These are phyloP conservation scores for Netelia virgata DNA, from an alignment of 2,888 invertebrate genomes.

Conservation along the genomic window DNA sequence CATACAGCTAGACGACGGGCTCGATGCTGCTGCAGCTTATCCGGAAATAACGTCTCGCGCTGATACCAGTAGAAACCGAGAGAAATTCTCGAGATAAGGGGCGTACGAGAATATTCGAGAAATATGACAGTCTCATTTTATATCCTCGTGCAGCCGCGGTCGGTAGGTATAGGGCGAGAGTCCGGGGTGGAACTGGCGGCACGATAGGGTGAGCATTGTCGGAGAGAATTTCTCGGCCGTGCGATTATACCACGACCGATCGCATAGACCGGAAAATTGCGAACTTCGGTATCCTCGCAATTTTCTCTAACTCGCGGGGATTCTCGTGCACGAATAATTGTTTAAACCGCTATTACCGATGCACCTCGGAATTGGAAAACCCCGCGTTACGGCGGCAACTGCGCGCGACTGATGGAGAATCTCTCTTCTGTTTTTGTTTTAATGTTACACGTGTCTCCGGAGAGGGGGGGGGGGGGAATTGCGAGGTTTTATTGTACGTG, in stretches of 20 bases:
- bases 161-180: neutral
- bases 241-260: slow-evolving; percentile 53
- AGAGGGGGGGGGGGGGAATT: neutral
- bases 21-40: slow-evolving; percentile 59
- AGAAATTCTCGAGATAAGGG: slow-evolving; percentile 66
- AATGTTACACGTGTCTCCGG: neutral
- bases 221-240: slow-evolving; percentile 41
- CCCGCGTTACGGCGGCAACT: neutral
- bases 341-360: slow-evolving; percentile 32
- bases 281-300: slow-evolving; percentile 28
- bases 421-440: neutral
- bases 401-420: neutral
- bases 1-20: slow-evolving; percentile 40
- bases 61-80: slow-evolving; percentile 63
- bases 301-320: neutral
- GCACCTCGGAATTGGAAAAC: slow-evolving; percentile 3
- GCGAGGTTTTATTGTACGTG: neutral
- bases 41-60: slow-evolving; percentile 63
- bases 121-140: slow-evolving; percentile 64
- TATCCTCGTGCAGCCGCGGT: slow-evolving; percentile 30
- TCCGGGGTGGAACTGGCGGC: neutral
- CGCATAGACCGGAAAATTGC: slow-evolving; percentile 34
- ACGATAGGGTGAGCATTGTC: neutral
- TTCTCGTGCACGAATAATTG: slow-evolving; percentile 40
- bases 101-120: slow-evolving; percentile 63